Evolutionary conservation across 2,797 vertebrate genomes (phyloP), one percentile per base, ranked within the genome.

Genomic region (Alauda arvensis): DNA sequence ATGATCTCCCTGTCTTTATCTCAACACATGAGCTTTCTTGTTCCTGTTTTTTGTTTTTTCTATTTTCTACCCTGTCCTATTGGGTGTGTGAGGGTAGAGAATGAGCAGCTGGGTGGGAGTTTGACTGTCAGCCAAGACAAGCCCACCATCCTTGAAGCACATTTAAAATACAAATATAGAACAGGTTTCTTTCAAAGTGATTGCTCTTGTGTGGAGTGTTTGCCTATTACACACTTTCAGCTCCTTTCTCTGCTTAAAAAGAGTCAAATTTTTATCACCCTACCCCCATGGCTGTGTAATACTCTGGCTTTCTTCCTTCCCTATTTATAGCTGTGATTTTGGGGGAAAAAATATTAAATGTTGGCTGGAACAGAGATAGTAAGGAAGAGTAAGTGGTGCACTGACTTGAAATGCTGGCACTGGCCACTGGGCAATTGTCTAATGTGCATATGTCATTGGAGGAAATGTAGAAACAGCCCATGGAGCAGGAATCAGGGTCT

Each of bases 21-120:
- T 61, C 48, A 61, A 23, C 15, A 25, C 21, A 31, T 42, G 18
- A 65, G 10, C 25, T 71, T 57, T 79, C 59, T 60, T 71, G 48
- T 56, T 69, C 26, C 26, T 59, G 0, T 0, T 24, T 31, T 4
- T 37, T 34, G 37, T 42, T 40, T 25, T 4, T 0, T 8, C 26
- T 37, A 2, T 60, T 81, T 87, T 84, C 37, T 74, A 26, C 16
- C 31, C 39, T 26, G 33, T 65, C 18, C 20, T 46, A 25, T 1
- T 77, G 56, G 14, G 9, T 37, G 14, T 3, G 4, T 77, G 33
- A 60, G 18, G 13, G 49, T 63, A 19, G 42, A 80, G 26, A 65
- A 40, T 46, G 46, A 77, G 70, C 9, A 68, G 33, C 42, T 65
- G 66, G 18, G 18, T 77, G 42, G 52, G 61, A 69, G 26, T 74